Percentiles rank a stretch among this genome's conserved stretches.
Evolutionary conservation across 2,113 vertebrate species (phyloP).

Genomic region (Ranitomeya variabilis): DNA sequence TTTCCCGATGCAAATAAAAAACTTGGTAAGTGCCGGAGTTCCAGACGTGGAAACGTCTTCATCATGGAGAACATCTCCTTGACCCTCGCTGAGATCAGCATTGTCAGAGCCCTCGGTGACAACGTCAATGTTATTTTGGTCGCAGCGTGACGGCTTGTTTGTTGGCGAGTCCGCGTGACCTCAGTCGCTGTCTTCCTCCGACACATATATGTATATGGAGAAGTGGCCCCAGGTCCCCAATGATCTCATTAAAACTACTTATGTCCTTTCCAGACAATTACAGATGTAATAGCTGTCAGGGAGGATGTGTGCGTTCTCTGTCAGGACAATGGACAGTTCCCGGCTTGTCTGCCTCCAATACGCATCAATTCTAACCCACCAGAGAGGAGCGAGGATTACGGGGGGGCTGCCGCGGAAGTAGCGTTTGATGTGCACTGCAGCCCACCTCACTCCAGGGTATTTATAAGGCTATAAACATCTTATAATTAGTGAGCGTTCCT

Average conservation of each 20-base stretch:
- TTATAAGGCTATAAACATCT: background rate
- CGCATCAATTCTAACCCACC: background rate
- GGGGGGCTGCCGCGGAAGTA: background rate
- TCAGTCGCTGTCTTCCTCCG: background rate
- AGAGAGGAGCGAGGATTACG: background rate
- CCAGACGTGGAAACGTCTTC: background rate
- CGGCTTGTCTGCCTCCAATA: background rate
- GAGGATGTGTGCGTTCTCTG: background rate
- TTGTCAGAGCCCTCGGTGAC: background rate
- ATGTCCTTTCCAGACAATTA: background rate
- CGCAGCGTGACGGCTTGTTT: background rate
- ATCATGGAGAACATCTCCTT: background rate
- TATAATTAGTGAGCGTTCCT: background rate
- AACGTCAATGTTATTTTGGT: background rate
- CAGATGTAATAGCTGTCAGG: conserved; percentile 21
- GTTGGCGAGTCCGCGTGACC: background rate
- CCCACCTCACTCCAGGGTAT: background rate
- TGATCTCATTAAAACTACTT: conserved; percentile 20
- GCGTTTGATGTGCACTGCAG: background rate
- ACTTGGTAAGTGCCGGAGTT: background rate
- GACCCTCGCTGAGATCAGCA: background rate
- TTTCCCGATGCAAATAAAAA: background rate
- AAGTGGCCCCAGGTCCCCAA: background rate
- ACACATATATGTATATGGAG: background rate
- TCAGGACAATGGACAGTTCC: background rate